These are phyloP conservation scores for Brachionichthys hirsutus DNA, from an alignment of 2,113 vertebrate species.

Conservation along the genomic window DNA sequence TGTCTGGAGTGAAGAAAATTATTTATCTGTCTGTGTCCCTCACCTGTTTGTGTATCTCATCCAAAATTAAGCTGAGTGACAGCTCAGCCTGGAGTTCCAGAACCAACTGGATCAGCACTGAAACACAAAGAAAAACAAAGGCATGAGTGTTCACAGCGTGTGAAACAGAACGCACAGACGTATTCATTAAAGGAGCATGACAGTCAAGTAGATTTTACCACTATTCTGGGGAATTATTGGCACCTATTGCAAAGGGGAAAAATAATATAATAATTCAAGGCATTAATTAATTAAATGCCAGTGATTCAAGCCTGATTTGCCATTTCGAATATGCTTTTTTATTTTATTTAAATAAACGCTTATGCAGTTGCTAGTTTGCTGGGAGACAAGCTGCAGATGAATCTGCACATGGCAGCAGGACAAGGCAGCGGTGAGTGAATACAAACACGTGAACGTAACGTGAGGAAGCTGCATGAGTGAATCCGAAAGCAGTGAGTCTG, in stretches of 20 bases:
- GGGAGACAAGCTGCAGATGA: neutral
- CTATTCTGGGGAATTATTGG: neutral
- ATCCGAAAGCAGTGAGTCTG: neutral
- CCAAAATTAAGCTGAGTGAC: slow-evolving; percentile 79
- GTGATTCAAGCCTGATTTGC: neutral
- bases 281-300: neutral
- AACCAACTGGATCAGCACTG: slow-evolving; percentile 87
- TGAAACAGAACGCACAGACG: slow-evolving; percentile 3
- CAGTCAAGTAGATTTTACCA: neutral
- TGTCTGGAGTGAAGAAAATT: slow-evolving; percentile 7
- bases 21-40: slow-evolving; percentile 48
- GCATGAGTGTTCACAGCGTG: slow-evolving; percentile 7
- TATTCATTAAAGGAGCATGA: slow-evolving; percentile 22
- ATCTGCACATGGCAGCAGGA: slow-evolving; percentile 3
- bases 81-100: slow-evolving; percentile 82
- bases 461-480: neutral
- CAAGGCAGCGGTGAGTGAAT: slow-evolving; percentile 3
- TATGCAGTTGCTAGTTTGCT: neutral
- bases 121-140: slow-evolving; percentile 42
- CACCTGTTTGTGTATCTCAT: slow-evolving; percentile 86
- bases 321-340: neutral
- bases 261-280: neutral
- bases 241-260: neutral
- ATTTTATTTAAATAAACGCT: neutral
- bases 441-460: slow-evolving; percentile 2